A percentile compares a stretch with the other conserved stretches of the same genome.
phyloP scores from a whole-genome alignment of 2,797 vertebrate genomes.

The Leptoclinus maculatus region DNA sequence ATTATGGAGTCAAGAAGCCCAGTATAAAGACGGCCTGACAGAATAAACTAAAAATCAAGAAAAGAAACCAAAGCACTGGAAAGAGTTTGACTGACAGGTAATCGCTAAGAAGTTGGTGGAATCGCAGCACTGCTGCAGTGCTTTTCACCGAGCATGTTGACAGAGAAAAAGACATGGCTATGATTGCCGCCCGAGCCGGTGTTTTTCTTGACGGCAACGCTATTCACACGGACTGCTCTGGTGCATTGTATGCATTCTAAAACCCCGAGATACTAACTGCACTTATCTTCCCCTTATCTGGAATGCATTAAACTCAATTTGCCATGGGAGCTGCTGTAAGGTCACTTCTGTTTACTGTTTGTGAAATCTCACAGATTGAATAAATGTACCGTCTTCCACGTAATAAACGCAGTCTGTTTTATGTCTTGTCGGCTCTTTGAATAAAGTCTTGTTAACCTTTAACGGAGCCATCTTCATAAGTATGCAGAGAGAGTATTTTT shows the following conservation, averaged over 20 bases:
- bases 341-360: conserved; percentile 42
- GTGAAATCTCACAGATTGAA: conserved; percentile 17
- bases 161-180: conserved; percentile 6
- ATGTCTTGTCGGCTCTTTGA: conserved; percentile 17
- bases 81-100: conserved; percentile 37
- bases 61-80: background rate
- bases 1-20: background rate
- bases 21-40: background rate
- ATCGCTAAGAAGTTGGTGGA: conserved; percentile 24
- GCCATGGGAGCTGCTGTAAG: conserved; percentile 11
- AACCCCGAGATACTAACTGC: conserved; percentile 8
- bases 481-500: conserved; percentile 28
- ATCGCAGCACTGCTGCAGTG: conserved; percentile 9
- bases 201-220: conserved; percentile 27
- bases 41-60: background rate
- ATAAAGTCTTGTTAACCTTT: conserved; percentile 60
- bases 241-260: conserved; percentile 41
- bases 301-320: conserved; percentile 30
- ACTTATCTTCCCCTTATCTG: conserved; percentile 23
- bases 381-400: conserved; percentile 14
- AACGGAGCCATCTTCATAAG: conserved; percentile 15
- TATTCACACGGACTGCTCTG: conserved; percentile 12
- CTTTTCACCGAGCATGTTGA: conserved; percentile 23
- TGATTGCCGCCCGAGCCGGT: conserved; percentile 40
- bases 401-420: conserved; percentile 21